Base-by-base conservation (phyloP, 2,888 invertebrate genomes). In the Baronia brevicornis region DNA sequence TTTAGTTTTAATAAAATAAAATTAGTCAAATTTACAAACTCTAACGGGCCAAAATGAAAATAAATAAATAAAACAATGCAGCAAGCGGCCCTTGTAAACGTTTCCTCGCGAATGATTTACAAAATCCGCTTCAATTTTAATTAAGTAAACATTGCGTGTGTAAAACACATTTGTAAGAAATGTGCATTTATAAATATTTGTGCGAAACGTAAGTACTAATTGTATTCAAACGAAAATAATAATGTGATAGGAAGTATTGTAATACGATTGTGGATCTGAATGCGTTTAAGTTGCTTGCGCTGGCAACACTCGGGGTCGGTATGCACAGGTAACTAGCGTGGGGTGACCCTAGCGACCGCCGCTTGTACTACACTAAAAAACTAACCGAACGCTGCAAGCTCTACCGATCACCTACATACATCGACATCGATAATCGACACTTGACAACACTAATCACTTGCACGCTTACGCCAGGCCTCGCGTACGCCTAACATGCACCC, bases 381-480 rank as follows among this genome's bases (percentile, higher is more conserved):
- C 31, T 28, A 47, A 54, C 48, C 49, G 70, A 71, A 73, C 79
- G 79, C 80, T 80, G 82, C 82, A 79, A 82, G 82, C 82, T 75
- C 60, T 65, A 64, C 54, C 51, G 53, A 61, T 53, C 38, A 41
- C 41, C 41, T 39, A 55, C 63, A 70, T 63, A 68, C 55, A 64
- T 58, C 6, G n/a, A 24, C 8, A 8, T 32, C 44, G n/a, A 8
- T 14, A 30, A 21, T n/a, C n/a, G n/a, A n/a, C n/a, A n/a, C n/a
- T n/a, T n/a, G n/a, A n/a, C n/a, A n/a, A n/a, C n/a, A n/a, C 5
- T 11, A 27, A 31, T 12, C 30, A n/a, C 38, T 28, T 29, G 39
- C 59, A 39, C 50, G 40, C 51, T 31, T 56, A 54, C 62, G 64
- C 54, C 66, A 58, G 60, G 61, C 67, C 65, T 58, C 55, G 38